Conservation (phyloP, 2,113 vertebrate species). For the Pandion haliaetus region DNA sequence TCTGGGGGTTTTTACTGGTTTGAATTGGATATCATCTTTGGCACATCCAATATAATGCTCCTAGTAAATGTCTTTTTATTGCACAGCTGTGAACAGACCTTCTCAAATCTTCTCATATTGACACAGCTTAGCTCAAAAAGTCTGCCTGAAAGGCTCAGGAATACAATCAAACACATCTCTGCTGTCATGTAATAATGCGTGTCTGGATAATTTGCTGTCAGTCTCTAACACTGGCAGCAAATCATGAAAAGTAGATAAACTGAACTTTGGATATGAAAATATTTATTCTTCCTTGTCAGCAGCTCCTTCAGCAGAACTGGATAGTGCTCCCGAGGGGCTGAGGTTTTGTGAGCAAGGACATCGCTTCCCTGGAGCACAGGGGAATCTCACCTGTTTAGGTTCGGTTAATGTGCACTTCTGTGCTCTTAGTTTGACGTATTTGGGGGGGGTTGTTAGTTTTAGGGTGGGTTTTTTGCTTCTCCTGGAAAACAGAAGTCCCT, state of each 20-base stretch:
- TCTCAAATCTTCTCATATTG: not conserved
- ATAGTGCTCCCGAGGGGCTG: not conserved
- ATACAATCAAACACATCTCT: not conserved
- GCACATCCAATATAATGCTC: not conserved
- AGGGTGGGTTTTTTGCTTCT: not conserved
- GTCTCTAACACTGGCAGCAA: not conserved
- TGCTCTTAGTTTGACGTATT: not conserved
- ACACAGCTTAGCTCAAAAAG: not conserved
- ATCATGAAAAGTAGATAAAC: not conserved
- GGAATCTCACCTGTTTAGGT: not conserved
- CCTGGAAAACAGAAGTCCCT: not conserved
- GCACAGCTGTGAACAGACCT: not conserved
- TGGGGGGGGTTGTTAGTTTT: no score
- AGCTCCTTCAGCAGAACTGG: not conserved
- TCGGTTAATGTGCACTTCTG: rapidly evolving
- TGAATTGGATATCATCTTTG: not conserved
- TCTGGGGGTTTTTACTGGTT: not conserved
- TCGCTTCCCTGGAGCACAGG: rapidly evolving
- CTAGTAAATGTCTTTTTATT: not conserved
- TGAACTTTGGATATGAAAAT: not conserved
- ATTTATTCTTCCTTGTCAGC: not conserved
- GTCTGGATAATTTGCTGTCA: not conserved
- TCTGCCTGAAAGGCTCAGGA: no score
- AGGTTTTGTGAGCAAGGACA: not conserved
- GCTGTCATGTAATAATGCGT: rapidly evolving